Evolutionary conservation across 2,797 vertebrate species (phyloP).

Genomic region (Gobio occitaniae): DNA sequence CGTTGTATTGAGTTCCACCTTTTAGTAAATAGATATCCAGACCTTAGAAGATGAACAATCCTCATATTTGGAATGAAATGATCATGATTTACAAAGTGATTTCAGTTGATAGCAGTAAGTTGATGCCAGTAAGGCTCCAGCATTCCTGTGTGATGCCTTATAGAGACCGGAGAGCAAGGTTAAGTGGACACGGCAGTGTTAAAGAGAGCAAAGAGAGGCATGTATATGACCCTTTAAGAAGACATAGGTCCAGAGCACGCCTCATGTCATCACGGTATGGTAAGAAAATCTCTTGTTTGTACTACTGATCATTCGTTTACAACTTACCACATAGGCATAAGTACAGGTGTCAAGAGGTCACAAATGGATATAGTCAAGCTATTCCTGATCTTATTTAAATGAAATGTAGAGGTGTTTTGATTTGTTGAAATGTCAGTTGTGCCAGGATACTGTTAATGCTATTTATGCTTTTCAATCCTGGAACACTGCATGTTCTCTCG

Average conservation of each 20-base stretch:
- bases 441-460: neutral
- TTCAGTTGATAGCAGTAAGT: neutral
- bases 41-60: neutral
- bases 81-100: neutral
- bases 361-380: slow-evolving; percentile 11
- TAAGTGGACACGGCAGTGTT: slow-evolving; percentile 68
- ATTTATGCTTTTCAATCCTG: neutral
- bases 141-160: slow-evolving; percentile 50
- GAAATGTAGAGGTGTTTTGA: neutral
- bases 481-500: neutral
- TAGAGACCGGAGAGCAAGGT: slow-evolving; percentile 66
- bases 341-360: slow-evolving; percentile 11
- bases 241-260: slow-evolving; percentile 57
- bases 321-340: slow-evolving; percentile 63
- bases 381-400: neutral
- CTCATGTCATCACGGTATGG: slow-evolving; percentile 66
- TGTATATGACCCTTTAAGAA: slow-evolving; percentile 75
- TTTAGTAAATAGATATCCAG: neutral
- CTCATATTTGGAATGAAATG: neutral
- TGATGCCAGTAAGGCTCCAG: neutral
- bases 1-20: neutral
- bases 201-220: slow-evolving; percentile 53
- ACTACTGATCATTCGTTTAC: slow-evolving; percentile 67
- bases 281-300: slow-evolving; percentile 70
- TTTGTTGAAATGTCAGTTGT: neutral